Conservation (phyloP, 1,140 invertebrate genomes). For the Zaprionus ghesquierei region DNA sequence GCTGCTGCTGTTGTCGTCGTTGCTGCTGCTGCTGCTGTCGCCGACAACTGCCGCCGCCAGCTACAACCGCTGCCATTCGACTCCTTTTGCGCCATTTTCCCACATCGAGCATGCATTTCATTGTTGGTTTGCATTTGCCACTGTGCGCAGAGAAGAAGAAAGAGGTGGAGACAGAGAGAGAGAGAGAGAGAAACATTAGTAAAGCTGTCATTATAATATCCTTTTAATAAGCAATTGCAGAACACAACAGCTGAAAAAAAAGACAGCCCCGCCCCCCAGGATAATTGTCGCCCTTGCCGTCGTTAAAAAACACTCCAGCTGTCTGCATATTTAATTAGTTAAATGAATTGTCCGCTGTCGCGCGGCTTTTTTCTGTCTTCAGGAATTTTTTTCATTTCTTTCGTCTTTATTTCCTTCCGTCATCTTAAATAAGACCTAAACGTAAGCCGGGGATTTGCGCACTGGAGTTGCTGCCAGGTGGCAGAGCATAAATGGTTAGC, state of each 20-base stretch:
- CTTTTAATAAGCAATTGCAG: slow-evolving; percentile 30
- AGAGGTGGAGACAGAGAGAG: slow-evolving; percentile 13
- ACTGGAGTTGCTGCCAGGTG: background rate
- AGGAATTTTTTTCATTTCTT: background rate
- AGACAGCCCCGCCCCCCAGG: too few relatives aligned
- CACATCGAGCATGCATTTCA: slow-evolving; percentile 85
- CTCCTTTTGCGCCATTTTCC: slow-evolving; percentile 87
- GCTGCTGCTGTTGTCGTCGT: background rate
- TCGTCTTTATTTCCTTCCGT: background rate
- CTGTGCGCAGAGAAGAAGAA: slow-evolving; percentile 23
- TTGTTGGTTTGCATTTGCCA: slow-evolving; percentile 79
- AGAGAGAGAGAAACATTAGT: slow-evolving; percentile 5
- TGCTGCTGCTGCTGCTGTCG: slow-evolving; percentile 36
- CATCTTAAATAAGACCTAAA: background rate
- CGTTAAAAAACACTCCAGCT: background rate
- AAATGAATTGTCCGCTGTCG: slow-evolving; percentile 22
- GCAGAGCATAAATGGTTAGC: background rate
- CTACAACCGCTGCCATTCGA: slow-evolving; percentile 29
- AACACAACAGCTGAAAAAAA: background rate
- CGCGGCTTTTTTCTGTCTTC: background rate
- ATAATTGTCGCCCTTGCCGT: slow-evolving; percentile 5
- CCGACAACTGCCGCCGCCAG: slow-evolving; percentile 45
- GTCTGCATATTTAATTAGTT: slow-evolving; percentile 43
- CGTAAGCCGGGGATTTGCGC: background rate
- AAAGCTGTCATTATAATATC: slow-evolving; percentile 12